Conservation (phyloP, 1,140 invertebrate species). For the Drosophila funebris region DNA sequence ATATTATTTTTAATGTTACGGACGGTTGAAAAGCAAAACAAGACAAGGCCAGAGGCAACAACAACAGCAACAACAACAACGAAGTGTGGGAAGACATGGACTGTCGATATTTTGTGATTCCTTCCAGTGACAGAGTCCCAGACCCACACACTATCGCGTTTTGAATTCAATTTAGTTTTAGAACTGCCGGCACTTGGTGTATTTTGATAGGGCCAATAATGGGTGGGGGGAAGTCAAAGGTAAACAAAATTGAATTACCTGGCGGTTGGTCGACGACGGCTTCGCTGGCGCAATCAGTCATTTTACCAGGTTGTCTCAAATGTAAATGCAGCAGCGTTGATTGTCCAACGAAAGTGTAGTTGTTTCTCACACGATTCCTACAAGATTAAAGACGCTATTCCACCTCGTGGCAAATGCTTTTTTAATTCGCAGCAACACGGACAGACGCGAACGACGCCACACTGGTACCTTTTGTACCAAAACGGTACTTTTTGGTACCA, state of each 20-base stretch:
- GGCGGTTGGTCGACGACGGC: slow-evolving; percentile 14
- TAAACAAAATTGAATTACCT: slow-evolving; percentile 38
- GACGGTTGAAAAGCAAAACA: slow-evolving; percentile 32
- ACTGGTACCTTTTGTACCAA: too few species aligned
- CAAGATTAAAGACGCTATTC: slow-evolving; percentile 1
- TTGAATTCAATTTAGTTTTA: slow-evolving; percentile 1
- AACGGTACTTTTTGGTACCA: too few species aligned
- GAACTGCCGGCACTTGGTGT: slow-evolving; percentile 1
- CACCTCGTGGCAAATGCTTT: neutral
- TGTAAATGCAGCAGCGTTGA: slow-evolving; percentile 33
- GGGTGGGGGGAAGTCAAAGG: neutral
- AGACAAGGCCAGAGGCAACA: slow-evolving; percentile 35
- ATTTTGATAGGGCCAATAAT: neutral
- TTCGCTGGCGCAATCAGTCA: slow-evolving; percentile 37
- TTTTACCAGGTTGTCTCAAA: neutral
- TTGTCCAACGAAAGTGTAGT: slow-evolving; percentile 9
- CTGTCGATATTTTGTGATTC: slow-evolving; percentile 41
- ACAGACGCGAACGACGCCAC: slow-evolving; percentile 23
- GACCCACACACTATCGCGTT: neutral
- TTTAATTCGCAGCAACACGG: slow-evolving; percentile 23
- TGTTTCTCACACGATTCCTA: slow-evolving; percentile 25
- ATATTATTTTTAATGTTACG: slow-evolving; percentile 70
- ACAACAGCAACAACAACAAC: slow-evolving; percentile 15
- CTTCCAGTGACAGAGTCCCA: slow-evolving; percentile 25
- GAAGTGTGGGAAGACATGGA: neutral